Conservation (phyloP, 2,888 invertebrate species). For the Loripinus fragilis region DNA sequence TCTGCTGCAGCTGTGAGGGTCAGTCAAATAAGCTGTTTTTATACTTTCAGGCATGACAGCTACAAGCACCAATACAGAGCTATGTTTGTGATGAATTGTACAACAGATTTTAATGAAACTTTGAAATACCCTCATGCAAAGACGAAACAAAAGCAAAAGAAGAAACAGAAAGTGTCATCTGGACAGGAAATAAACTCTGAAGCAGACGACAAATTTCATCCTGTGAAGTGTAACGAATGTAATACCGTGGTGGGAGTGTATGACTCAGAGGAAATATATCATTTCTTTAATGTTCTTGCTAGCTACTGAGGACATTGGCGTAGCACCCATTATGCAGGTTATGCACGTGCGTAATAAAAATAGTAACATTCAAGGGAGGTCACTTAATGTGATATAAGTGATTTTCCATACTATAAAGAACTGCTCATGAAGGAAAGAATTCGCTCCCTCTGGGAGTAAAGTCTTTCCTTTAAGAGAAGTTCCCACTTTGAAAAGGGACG, state of each 20-base stretch:
- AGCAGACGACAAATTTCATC: constrained; percentile 83
- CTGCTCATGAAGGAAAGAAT: too few relatives aligned
- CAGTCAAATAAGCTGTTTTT: too few relatives aligned
- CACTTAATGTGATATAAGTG: too few relatives aligned
- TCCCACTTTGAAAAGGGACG: too few relatives aligned
- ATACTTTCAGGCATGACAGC: constrained; percentile 83
- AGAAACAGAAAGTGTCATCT: constrained; percentile 49
- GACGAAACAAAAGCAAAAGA: constrained; percentile 71
- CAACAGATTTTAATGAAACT: constrained; percentile 81
- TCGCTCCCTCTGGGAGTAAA: too few relatives aligned
- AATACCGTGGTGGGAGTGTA: constrained; percentile 86
- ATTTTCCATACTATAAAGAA: too few relatives aligned
- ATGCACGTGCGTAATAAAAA: too few relatives aligned
- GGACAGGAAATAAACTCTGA: neutral
- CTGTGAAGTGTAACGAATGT: constrained; percentile 85
- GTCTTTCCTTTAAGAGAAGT: too few relatives aligned
- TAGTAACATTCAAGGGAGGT: too few relatives aligned
- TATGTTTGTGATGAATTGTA: constrained; percentile 87
- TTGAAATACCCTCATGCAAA: constrained; percentile 79
- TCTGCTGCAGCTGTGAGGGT: too few relatives aligned
- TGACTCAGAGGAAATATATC: constrained; percentile 86
- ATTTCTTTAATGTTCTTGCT: constrained; percentile 86
- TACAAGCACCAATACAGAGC: constrained; percentile 86
- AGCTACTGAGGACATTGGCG: constrained; percentile 82
- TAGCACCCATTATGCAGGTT: too few relatives aligned